phyloP scores from a whole-genome alignment of 2,888 invertebrate species.

The Choristoneura rosaceana region DNA sequence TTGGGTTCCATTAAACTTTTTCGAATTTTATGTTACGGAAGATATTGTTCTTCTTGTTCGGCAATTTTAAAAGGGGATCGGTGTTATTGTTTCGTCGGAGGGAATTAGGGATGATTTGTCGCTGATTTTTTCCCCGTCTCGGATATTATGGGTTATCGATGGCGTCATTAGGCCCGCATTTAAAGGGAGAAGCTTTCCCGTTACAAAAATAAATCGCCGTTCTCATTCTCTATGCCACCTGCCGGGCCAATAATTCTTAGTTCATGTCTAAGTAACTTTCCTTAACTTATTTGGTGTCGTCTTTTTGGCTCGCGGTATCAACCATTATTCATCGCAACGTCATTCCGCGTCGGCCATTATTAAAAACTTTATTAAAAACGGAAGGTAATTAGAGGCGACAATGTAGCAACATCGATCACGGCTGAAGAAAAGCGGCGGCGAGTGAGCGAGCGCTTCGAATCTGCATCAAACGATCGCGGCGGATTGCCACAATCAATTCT shows the following conservation, averaged over 20 bases:
- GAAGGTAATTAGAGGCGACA: slow-evolving; percentile 51
- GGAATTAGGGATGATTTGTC: slow-evolving; percentile 42
- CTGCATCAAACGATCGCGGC: slow-evolving; percentile 76
- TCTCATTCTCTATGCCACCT: slow-evolving; percentile 23
- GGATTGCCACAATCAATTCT: slow-evolving; percentile 81
- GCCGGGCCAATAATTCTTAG: slow-evolving; percentile 35
- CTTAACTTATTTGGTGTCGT: slow-evolving; percentile 35
- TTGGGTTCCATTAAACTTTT: slow-evolving; percentile 47
- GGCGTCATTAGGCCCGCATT: slow-evolving; percentile 39
- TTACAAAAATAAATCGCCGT: slow-evolving; percentile 20
- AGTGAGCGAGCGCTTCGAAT: slow-evolving; percentile 64
- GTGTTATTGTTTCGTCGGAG: slow-evolving; percentile 53
- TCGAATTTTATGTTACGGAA: slow-evolving; percentile 48
- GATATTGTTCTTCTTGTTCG: slow-evolving; percentile 51
- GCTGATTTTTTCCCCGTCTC: slow-evolving; percentile 37
- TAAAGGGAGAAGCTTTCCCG: slow-evolving; percentile 16
- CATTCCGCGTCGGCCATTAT: slow-evolving; percentile 41
- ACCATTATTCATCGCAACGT: slow-evolving; percentile 41
- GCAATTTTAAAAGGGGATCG: slow-evolving; percentile 48
- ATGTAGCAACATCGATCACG: slow-evolving; percentile 69
- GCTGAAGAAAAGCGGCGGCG: slow-evolving; percentile 60
- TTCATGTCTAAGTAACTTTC: slow-evolving; percentile 29
- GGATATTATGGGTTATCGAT: slow-evolving; percentile 39
- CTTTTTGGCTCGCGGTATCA: slow-evolving; percentile 38
- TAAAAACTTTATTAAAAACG: slow-evolving; percentile 44